These are phyloP conservation scores for Drosophila bocki DNA, from an alignment of 1,140 invertebrate genomes.

Conservation along the genomic window DNA sequence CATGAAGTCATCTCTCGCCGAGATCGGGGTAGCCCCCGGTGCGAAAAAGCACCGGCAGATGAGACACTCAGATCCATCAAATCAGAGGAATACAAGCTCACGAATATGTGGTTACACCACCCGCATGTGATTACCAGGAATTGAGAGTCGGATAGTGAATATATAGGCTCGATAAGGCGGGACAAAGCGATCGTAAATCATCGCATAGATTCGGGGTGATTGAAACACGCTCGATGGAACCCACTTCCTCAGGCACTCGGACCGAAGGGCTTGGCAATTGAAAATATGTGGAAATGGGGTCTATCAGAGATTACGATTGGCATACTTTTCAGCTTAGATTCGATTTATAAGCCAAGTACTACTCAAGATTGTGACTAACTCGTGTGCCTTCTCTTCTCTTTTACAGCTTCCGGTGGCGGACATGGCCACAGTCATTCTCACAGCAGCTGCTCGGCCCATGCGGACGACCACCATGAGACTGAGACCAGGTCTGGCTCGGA, in stretches of 20 bases:
- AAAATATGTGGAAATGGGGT: conserved; percentile 3
- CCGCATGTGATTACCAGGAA: conserved; percentile 9
- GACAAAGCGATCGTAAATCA: conserved; percentile 28
- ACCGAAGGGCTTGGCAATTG: conserved; percentile 7
- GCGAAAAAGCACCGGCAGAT: conserved; percentile 34
- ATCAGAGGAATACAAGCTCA: not conserved
- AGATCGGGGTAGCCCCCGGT: conserved; percentile 28
- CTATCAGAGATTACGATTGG: conserved; percentile 29
- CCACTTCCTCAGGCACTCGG: not conserved
- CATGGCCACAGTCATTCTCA: conserved; percentile 73
- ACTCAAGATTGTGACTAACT: conserved; percentile 1
- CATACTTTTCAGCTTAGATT: conserved; percentile 17
- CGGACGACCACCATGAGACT: conserved; percentile 45
- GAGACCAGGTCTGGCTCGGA: conserved; percentile 32
- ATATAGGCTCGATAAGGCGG: conserved; percentile 28
- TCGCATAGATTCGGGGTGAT: conserved; percentile 17
- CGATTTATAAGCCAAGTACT: not conserved
- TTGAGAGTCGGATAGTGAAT: conserved; percentile 23
- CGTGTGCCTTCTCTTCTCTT: not conserved
- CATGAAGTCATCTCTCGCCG: conserved; percentile 38
- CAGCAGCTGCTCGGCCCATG: conserved; percentile 42
- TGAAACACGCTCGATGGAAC: conserved; percentile 4
- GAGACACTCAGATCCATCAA: not conserved
- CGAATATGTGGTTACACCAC: not conserved
- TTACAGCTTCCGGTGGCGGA: conserved; percentile 64